Evolutionary conservation across 2,888 invertebrate genomes (phyloP).

Genomic region (Campopleginae sp.): DNA sequence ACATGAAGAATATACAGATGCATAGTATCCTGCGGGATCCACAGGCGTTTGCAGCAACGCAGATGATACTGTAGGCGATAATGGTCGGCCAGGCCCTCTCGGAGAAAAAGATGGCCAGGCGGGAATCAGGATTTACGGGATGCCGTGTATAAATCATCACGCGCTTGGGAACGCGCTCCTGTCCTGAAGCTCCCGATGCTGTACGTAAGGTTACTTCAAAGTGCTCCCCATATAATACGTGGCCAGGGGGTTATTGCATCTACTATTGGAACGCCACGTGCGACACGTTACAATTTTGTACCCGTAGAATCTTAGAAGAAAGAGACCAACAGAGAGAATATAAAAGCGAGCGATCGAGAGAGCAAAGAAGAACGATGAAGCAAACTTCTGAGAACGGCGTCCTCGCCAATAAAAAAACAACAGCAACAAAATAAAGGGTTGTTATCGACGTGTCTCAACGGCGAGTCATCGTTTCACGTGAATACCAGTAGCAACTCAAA

Average conservation of each 20-base stretch:
- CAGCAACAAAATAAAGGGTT: constrained; percentile 21
- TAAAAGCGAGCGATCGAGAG: not conserved
- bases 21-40: not conserved
- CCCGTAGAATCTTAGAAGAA: constrained; percentile 11
- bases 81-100: constrained; percentile 36
- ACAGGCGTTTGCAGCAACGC: constrained; percentile 3
- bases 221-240: constrained; percentile 38
- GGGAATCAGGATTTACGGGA: constrained; percentile 66
- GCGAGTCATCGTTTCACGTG: constrained; percentile 10
- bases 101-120: constrained; percentile 38
- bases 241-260: constrained; percentile 50
- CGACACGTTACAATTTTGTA: constrained; percentile 63
- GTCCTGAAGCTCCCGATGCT: constrained; percentile 37
- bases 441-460: constrained; percentile 9
- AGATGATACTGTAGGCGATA: constrained; percentile 55
- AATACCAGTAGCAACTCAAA: constrained; percentile 51
- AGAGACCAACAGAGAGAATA: not conserved
- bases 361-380: not conserved
- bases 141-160: constrained; percentile 65
- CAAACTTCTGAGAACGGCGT: constrained; percentile 18
- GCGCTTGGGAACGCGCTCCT: constrained; percentile 58
- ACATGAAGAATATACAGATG: constrained; percentile 24
- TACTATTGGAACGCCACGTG: constrained; percentile 60
- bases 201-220: constrained; percentile 15
- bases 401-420: not conserved